Evolutionary conservation across 2,888 invertebrate genomes (phyloP).

Genomic region (Trachelus stipa): DNA sequence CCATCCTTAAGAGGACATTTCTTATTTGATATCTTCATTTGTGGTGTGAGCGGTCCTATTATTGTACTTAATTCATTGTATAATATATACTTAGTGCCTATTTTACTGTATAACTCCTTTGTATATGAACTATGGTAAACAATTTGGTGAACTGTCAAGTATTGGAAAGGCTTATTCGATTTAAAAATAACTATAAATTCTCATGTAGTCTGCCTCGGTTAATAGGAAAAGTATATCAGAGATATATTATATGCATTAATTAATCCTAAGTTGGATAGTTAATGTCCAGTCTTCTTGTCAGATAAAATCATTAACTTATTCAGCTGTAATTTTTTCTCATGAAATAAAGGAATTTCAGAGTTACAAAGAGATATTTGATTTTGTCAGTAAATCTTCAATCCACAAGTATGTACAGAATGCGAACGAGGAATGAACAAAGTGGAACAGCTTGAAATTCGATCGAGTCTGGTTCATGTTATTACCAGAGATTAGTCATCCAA

Average conservation of each 20-base stretch:
- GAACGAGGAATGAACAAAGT: background rate
- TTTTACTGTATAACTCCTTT: background rate
- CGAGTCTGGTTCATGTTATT: background rate
- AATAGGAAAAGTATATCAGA: background rate
- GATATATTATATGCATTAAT: background rate
- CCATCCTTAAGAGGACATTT: background rate
- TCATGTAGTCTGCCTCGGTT: background rate
- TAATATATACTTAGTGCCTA: background rate
- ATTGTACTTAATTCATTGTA: background rate
- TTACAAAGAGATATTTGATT: background rate
- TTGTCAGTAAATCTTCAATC: background rate
- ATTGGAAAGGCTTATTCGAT: background rate
- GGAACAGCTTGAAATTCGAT: background rate
- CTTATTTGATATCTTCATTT: conserved; percentile 5
- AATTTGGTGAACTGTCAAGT: background rate
- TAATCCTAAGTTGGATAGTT: background rate
- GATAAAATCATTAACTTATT: background rate
- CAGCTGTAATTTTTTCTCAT: background rate
- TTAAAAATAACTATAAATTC: background rate
- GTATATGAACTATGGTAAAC: background rate
- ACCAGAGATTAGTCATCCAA: background rate
- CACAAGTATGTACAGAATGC: background rate
- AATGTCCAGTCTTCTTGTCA: background rate
- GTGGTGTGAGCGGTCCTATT: background rate
- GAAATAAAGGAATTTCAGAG: background rate